Conservation (phyloP, 2,888 invertebrate genomes). For the Hirtodrosophila cameraria region DNA sequence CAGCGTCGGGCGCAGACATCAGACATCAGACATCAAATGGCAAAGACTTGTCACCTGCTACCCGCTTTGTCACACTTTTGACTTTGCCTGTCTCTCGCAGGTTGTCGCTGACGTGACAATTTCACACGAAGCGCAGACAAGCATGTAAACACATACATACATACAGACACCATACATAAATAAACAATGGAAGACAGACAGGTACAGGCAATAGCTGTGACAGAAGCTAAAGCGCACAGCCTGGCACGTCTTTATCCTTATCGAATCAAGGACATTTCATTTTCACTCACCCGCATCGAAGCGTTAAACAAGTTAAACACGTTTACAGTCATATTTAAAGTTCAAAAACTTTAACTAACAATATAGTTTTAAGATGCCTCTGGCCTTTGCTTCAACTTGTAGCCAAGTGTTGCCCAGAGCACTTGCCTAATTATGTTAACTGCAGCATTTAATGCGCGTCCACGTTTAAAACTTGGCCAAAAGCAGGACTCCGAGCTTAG, state of each 20-base stretch:
- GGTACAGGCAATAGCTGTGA: conserved; percentile 25
- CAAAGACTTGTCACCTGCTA: conserved; percentile 59
- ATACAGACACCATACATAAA: conserved; percentile 45
- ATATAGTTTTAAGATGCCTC: conserved; percentile 24
- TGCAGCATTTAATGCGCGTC: conserved; percentile 46
- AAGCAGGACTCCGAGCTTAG: conserved; percentile 10
- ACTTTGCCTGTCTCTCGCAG: conserved; percentile 56
- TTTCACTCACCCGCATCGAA: conserved; percentile 54
- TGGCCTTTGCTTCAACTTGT: neutral
- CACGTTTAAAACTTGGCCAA: conserved; percentile 35
- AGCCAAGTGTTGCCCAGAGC: neutral
- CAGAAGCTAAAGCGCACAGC: conserved; percentile 23
- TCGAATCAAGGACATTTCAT: conserved; percentile 60
- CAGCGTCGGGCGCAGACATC: conserved; percentile 49
- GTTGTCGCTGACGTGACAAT: conserved; percentile 74
- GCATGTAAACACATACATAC: conserved; percentile 7
- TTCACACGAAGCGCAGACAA: conserved; percentile 65
- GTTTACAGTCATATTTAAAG: conserved; percentile 25
- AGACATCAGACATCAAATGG: conserved; percentile 45
- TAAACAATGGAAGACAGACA: conserved; percentile 55
- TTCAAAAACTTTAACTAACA: conserved; percentile 5
- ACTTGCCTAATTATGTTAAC: conserved; percentile 56
- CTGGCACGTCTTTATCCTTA: conserved; percentile 63
- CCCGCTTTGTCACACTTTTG: conserved; percentile 72
- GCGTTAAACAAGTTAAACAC: conserved; percentile 63